Conservation (phyloP, 2,113 vertebrate species). For the Cervus canadensis region DNA sequence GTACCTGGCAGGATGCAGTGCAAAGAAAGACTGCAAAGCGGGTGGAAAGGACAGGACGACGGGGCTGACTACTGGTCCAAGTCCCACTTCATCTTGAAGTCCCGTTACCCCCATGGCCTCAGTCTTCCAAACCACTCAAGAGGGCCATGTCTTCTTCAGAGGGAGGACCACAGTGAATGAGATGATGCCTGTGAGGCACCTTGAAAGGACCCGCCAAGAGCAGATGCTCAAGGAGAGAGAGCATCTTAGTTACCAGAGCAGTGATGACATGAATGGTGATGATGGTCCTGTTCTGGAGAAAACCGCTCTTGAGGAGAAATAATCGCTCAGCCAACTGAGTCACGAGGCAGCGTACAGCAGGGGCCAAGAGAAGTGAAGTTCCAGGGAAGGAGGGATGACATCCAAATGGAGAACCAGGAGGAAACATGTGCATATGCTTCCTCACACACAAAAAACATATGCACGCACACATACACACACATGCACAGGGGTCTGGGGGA, state of each 20-base stretch:
- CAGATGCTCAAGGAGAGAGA: neutral
- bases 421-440: neutral
- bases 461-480: neutral
- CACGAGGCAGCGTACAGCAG: fast-evolving
- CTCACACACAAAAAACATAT: neutral
- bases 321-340: fast-evolving
- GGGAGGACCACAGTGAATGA: neutral
- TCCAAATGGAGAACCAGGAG: neutral
- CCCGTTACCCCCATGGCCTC: neutral
- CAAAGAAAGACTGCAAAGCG: fast-evolving
- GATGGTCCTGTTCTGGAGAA: fast-evolving
- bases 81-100: neutral
- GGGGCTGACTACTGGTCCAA: neutral
- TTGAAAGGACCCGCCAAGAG: too few species aligned
- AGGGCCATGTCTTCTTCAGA: fast-evolving
- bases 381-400: neutral
- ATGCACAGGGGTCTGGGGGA: fast-evolving
- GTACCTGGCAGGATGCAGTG: neutral
- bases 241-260: neutral
- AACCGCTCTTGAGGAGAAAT: neutral
- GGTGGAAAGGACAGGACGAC: fast-evolving
- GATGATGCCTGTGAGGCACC: neutral
- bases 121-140: neutral
- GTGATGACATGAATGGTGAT: fast-evolving
- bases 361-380: fast-evolving